phyloP scores from a whole-genome alignment of 2,888 invertebrate genomes.

The Leptothorax acervorum region DNA sequence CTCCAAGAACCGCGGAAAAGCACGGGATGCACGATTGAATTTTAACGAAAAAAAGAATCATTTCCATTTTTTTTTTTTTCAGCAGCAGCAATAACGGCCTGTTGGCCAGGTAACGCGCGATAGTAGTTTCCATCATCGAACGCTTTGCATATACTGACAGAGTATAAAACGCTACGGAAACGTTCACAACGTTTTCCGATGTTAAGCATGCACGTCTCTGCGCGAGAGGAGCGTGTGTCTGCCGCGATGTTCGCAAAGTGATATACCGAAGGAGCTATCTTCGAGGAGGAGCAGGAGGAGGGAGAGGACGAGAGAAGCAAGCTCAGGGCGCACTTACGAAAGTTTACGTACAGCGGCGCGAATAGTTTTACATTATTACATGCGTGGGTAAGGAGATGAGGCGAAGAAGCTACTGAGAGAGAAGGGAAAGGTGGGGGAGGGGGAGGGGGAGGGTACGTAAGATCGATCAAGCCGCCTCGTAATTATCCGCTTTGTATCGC shows the following conservation, averaged over 20 bases:
- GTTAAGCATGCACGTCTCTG: slow-evolving; percentile 11
- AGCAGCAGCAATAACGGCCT: background rate
- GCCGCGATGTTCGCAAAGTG: slow-evolving; percentile 46
- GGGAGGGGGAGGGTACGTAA: background rate
- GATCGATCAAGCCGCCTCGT: slow-evolving; percentile 58
- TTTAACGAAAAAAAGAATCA: background rate
- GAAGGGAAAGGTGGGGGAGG: no score
- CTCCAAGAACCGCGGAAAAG: background rate
- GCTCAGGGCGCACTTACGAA: slow-evolving; percentile 54
- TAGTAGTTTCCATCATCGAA: background rate
- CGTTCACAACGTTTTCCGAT: background rate
- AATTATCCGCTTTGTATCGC: slow-evolving; percentile 68
- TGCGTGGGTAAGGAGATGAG: slow-evolving; percentile 15
- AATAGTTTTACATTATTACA: slow-evolving; percentile 57
- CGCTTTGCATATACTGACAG: background rate
- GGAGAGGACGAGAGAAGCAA: slow-evolving; percentile 12
- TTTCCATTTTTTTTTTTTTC: background rate
- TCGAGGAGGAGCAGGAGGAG: background rate
- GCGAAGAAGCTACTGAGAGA: slow-evolving; percentile 14
- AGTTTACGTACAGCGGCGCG: slow-evolving; percentile 52
- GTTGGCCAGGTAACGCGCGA: background rate
- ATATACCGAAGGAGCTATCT: slow-evolving; percentile 36
- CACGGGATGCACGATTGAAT: background rate
- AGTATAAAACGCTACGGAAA: slow-evolving; percentile 1
- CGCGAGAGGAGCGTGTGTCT: slow-evolving; percentile 34